Evolutionary conservation across 2,113 vertebrate genomes (phyloP).

Genomic region (Jacana jacana): DNA sequence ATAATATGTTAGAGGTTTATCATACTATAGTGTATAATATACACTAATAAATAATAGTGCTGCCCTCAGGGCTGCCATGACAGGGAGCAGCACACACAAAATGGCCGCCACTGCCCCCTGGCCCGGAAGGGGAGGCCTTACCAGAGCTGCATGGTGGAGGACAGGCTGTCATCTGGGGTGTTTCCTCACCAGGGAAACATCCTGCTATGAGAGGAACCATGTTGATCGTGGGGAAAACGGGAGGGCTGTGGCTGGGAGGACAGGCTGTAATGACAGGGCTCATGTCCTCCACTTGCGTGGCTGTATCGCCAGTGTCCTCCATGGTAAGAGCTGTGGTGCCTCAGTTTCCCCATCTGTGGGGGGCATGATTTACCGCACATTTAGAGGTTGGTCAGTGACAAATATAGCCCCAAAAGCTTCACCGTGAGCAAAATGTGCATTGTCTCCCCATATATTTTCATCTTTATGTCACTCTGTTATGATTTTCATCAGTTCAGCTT

Average conservation of each 20-base stretch:
- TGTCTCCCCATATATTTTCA: neutral
- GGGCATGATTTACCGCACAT: neutral
- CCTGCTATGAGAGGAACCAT: neutral
- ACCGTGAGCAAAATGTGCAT: neutral
- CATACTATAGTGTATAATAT: neutral
- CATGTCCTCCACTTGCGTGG: neutral
- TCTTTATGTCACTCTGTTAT: neutral
- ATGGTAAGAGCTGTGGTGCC: neutral
- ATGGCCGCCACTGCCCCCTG: neutral
- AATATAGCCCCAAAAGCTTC: neutral
- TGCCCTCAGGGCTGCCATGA: neutral
- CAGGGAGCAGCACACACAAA: neutral
- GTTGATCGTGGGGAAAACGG: neutral
- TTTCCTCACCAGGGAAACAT: neutral
- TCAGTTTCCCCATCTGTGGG: neutral
- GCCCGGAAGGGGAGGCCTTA: neutral
- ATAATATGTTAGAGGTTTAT: neutral
- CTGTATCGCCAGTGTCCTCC: neutral
- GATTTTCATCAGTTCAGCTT: neutral
- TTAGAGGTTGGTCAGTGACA: neutral
- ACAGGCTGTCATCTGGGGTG: fast-evolving
- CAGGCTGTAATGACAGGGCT: fast-evolving
- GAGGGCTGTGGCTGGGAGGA: neutral
- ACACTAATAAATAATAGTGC: neutral
- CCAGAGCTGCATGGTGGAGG: neutral